A percentile compares a stretch with the other conserved stretches of the same genome.
Evolutionary conservation across 2,113 vertebrate species (phyloP).

Genomic region (Geococcyx californianus): DNA sequence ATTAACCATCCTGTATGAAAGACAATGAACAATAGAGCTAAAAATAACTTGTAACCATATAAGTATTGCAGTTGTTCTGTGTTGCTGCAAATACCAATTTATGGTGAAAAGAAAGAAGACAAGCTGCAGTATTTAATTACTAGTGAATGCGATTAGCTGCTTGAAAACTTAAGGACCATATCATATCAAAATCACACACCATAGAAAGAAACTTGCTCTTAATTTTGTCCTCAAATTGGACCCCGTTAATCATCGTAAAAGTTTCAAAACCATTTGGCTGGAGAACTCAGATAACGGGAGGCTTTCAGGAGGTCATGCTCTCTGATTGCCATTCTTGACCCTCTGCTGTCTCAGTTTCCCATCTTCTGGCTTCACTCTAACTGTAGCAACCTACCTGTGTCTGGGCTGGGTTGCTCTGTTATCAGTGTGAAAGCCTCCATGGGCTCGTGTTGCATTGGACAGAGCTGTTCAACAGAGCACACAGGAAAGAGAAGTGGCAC

Average conservation of each 20-base stretch:
- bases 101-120: constrained; percentile 7
- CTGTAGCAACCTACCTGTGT: neutral
- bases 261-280: constrained; percentile 27
- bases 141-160: constrained; percentile 13
- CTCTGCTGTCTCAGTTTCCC: constrained; percentile 29
- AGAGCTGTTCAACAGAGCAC: neutral
- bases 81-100: constrained; percentile 22
- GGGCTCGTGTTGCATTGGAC: neutral
- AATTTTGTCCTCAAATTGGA: constrained; percentile 33
- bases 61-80: neutral
- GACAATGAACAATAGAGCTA: constrained; percentile 7
- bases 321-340: neutral
- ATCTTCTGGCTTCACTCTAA: neutral
- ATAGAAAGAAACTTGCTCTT: neutral
- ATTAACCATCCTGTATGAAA: neutral
- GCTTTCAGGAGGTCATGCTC: constrained; percentile 7
- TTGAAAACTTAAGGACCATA: constrained; percentile 2
- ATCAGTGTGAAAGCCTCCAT: neutral
- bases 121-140: constrained; percentile 32
- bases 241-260: constrained; percentile 30
- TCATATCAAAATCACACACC: constrained; percentile 13
- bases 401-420: neutral
- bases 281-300: neutral
- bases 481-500: neutral
- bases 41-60: neutral